A percentile compares a stretch with the other conserved stretches of the same genome.
Evolutionary conservation across 92 coral and sea anemone species (phyloP).

Genomic region (Virgularia gustaviana): DNA sequence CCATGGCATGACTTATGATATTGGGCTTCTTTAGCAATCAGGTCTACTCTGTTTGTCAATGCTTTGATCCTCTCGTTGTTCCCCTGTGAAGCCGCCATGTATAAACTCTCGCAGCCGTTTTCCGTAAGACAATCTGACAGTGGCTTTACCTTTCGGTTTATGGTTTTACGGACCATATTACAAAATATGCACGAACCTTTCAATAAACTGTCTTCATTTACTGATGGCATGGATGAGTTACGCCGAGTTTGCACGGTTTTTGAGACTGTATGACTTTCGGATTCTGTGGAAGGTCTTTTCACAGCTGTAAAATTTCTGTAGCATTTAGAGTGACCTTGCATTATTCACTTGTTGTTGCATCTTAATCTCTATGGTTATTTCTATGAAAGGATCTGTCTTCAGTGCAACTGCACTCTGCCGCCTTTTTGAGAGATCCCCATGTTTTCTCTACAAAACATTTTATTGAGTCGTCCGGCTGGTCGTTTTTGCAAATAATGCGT

Average conservation of each 20-base stretch:
- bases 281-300: slow-evolving; percentile 5
- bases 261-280: background rate
- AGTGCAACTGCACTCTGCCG: slow-evolving; percentile 22
- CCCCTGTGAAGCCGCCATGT: background rate
- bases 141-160: background rate
- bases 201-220: slow-evolving; percentile 4
- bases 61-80: slow-evolving; percentile 29
- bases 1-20: slow-evolving; percentile 11
- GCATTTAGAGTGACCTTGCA: slow-evolving; percentile 8
- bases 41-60: slow-evolving; percentile 3
- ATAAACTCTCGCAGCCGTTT: slow-evolving; percentile 4
- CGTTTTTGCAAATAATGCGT: slow-evolving; percentile 5
- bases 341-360: slow-evolving; percentile 5
- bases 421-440: slow-evolving; percentile 9
- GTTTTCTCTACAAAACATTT: slow-evolving; percentile 11
- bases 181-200: slow-evolving; percentile 10
- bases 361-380: slow-evolving; percentile 1
- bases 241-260: slow-evolving; percentile 14
- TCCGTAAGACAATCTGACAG: slow-evolving; percentile 19
- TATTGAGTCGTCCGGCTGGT: background rate
- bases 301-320: slow-evolving; percentile 7
- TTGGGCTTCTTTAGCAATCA: slow-evolving; percentile 21
- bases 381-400: background rate
- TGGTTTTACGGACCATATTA: background rate
- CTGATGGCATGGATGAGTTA: background rate